phyloP scores from a whole-genome alignment of 2,113 vertebrate species.

The Dryoscopus gambensis region DNA sequence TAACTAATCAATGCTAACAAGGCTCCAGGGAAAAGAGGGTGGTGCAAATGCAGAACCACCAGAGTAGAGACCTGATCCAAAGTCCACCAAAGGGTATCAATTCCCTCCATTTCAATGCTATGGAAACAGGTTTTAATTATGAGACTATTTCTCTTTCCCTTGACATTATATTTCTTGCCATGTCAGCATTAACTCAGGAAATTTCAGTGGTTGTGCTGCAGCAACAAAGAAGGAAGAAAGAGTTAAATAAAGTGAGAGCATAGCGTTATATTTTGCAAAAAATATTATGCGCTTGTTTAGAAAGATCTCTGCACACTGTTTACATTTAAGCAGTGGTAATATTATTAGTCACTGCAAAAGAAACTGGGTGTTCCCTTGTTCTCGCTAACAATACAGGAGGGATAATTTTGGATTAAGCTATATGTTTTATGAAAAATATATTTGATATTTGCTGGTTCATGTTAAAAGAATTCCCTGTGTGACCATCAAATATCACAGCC shows the following conservation, averaged over 20 bases:
- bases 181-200: background rate
- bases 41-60: background rate
- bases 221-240: background rate
- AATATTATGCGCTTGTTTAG: background rate
- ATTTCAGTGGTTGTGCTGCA: background rate
- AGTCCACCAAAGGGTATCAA: background rate
- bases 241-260: background rate
- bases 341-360: slow-evolving; percentile 44
- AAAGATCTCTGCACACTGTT: background rate
- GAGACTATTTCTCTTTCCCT: background rate
- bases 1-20: slow-evolving; percentile 41
- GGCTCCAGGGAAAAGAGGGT: background rate
- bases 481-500: slow-evolving; percentile 15
- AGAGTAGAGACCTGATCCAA: background rate
- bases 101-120: background rate
- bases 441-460: slow-evolving; percentile 35
- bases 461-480: slow-evolving; percentile 33
- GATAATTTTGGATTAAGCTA: slow-evolving; percentile 43
- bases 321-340: slow-evolving; percentile 18
- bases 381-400: slow-evolving; percentile 3
- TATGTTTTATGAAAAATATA: slow-evolving; percentile 34
- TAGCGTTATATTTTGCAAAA: background rate
- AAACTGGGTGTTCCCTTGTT: slow-evolving; percentile 51
- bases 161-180: background rate
- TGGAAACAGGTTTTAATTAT: background rate